A percentile compares a stretch with the other conserved stretches of the same genome.
These are phyloP conservation scores for Aphyosemion australe DNA, from an alignment of 2,113 vertebrate species.

Conservation along the genomic window DNA sequence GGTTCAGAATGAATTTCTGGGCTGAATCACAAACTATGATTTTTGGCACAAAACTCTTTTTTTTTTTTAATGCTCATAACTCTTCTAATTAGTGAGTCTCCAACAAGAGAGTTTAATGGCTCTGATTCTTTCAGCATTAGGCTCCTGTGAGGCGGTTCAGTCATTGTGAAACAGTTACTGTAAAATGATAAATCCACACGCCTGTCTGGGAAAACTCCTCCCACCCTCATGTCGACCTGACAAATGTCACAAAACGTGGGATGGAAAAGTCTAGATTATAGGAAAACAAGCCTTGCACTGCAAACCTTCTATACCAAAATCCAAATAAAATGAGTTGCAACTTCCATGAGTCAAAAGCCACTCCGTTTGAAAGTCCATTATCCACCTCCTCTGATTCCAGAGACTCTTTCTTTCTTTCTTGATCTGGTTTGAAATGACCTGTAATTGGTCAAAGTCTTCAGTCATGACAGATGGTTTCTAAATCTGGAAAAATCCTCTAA, in stretches of 20 bases:
- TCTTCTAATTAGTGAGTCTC: slow-evolving; percentile 40
- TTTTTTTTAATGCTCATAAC: slow-evolving; percentile 17
- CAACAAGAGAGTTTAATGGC: slow-evolving; percentile 38
- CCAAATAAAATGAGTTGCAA: not conserved
- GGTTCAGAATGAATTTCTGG: slow-evolving; percentile 43
- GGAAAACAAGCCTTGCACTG: not conserved
- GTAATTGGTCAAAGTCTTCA: not conserved
- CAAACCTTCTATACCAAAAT: not conserved
- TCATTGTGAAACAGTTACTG: slow-evolving; percentile 9
- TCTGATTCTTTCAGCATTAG: slow-evolving; percentile 20
- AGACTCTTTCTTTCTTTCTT: not conserved
- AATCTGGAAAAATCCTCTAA: not conserved
- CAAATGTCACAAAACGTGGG: no score
- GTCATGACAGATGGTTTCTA: not conserved
- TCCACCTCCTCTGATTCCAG: not conserved
- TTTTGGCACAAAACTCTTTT: slow-evolving; percentile 29
- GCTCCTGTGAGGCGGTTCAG: slow-evolving; percentile 8
- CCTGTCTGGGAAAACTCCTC: not conserved
- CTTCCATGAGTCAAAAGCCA: not conserved
- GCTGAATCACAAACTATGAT: slow-evolving; percentile 42
- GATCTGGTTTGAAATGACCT: not conserved
- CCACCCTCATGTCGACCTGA: no score
- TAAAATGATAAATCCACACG: slow-evolving; percentile 4
- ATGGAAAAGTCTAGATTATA: not conserved
- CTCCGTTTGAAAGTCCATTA: not conserved